phyloP scores from a whole-genome alignment of 2,888 invertebrate species.

The Shargacucullia verbasci region DNA sequence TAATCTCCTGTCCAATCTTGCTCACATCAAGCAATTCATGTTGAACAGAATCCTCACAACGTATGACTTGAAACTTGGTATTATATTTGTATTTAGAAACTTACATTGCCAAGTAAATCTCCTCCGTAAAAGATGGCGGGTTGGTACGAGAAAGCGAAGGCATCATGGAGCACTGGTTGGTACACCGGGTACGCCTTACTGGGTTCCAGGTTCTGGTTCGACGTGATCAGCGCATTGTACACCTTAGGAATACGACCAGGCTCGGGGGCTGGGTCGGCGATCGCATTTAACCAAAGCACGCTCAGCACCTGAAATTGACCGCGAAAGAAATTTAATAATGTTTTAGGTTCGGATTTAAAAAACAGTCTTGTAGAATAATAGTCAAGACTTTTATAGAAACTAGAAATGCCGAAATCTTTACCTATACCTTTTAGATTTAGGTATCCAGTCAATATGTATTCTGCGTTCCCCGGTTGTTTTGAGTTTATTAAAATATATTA shows the following conservation, averaged over 20 bases:
- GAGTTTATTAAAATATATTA: too few species aligned
- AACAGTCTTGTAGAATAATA: too few species aligned
- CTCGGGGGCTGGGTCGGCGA: constrained; percentile 80
- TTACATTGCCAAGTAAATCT: constrained; percentile 76
- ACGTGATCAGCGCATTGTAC: constrained; percentile 94
- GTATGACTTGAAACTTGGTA: too few species aligned
- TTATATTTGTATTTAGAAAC: constrained; percentile 54
- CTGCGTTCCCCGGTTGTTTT: too few species aligned
- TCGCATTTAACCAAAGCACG: constrained; percentile 59
- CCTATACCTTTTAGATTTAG: too few species aligned
- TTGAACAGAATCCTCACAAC: too few species aligned
- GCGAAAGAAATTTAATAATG: background rate
- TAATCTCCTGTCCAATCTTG: too few species aligned
- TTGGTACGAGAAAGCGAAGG: constrained; percentile 85
- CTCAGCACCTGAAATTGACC: constrained; percentile 70
- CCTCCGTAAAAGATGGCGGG: constrained; percentile 76
- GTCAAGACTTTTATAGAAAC: too few species aligned
- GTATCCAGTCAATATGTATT: too few species aligned
- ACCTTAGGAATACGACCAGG: constrained; percentile 92
- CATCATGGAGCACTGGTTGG: constrained; percentile 91
- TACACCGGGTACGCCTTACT: constrained; percentile 93
- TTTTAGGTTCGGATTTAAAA: background rate
- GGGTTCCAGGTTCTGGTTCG: constrained; percentile 93
- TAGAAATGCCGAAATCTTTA: too few species aligned
- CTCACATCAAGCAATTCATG: too few species aligned